phyloP scores from a whole-genome alignment of 2,113 vertebrate genomes.

The Noctilio leporinus region DNA sequence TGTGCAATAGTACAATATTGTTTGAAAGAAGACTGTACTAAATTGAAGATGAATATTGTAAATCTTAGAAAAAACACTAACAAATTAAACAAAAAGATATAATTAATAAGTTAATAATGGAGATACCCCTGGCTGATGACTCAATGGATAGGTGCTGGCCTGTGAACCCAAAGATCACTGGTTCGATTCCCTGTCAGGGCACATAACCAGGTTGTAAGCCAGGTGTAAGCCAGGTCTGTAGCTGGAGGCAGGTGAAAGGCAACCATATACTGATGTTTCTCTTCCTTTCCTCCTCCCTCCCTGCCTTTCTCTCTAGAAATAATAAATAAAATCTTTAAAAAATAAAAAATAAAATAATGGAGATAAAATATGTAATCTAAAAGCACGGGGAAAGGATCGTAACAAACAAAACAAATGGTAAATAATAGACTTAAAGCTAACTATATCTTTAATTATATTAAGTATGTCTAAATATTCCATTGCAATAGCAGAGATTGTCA shows the following conservation, averaged over 20 bases:
- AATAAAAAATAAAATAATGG: not conserved
- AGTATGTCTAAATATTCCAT: not conserved
- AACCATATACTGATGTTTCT: no score
- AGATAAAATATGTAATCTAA: not conserved
- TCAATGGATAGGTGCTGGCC: no score
- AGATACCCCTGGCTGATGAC: no score
- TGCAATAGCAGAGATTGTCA: conserved; percentile 5
- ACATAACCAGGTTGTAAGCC: no score
- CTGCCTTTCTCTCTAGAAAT: no score
- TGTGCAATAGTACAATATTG: not conserved
- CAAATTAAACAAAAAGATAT: not conserved
- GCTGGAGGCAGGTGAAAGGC: no score
- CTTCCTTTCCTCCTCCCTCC: no score
- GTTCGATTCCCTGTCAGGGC: no score
- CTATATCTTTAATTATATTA: not conserved
- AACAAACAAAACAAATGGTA: conserved; percentile 1
- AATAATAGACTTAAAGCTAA: not conserved
- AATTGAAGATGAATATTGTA: not conserved
- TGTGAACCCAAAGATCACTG: no score
- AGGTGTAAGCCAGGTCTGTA: no score
- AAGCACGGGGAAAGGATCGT: not conserved
- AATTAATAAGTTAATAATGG: not conserved
- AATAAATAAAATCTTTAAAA: no score
- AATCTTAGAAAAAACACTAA: not conserved
- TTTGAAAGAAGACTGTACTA: not conserved